These are phyloP conservation scores for Phalacrocorax aristotelis DNA, from an alignment of 2,113 vertebrate genomes.

Conservation along the genomic window DNA sequence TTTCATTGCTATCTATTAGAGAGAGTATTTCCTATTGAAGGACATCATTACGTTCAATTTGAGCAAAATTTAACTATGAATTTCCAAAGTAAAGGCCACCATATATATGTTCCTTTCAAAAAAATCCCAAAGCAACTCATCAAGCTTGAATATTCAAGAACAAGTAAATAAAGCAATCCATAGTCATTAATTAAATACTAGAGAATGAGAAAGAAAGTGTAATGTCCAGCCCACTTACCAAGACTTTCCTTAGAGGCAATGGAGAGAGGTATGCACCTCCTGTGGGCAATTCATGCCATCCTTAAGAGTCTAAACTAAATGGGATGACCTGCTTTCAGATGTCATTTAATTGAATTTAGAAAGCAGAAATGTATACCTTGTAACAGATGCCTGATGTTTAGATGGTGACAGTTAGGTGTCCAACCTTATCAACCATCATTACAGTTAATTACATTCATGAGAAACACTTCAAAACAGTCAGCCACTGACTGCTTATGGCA, in stretches of 20 bases:
- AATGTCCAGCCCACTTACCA: background rate
- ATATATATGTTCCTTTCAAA: background rate
- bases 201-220: background rate
- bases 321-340: background rate
- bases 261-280: background rate
- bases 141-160: background rate
- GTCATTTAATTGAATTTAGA: background rate
- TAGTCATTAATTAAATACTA: background rate
- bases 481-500: background rate
- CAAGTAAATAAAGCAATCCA: background rate
- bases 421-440: background rate
- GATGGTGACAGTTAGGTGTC: background rate
- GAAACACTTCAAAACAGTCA: background rate
- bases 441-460: background rate
- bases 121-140: background rate
- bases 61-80: conserved; percentile 19
- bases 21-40: conserved; percentile 29
- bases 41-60: conserved; percentile 34
- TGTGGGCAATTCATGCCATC: background rate
- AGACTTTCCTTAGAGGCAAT: background rate
- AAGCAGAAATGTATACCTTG: background rate
- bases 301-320: background rate
- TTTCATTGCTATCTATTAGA: conserved; percentile 19
- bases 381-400: background rate
- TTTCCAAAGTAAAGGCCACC: background rate